Base-by-base conservation (phyloP, 2,888 invertebrate species). In the Andrena camellia region DNA sequence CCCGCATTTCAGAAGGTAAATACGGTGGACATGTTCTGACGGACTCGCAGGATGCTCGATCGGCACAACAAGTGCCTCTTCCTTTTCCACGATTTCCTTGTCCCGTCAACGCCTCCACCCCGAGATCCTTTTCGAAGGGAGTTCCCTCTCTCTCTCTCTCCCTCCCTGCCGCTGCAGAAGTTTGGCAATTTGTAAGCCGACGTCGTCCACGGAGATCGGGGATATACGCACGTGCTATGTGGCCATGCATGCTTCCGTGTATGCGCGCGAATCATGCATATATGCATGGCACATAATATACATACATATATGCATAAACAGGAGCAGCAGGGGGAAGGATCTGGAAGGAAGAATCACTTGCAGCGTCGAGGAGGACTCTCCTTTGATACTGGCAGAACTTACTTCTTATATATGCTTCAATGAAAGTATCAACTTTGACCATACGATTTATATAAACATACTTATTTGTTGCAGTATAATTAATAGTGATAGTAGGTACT, bases 151-250 rank as follows among this genome's bases (percentile, higher is more conserved):
- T 8, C 23, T 8, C 52, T 1, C 35, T 10, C 63, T 33, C 23
- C 23, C 31, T 33, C 23, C 13, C 64, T 26, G 0, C 42, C n/a
- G 33, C 42, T 74, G 83, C 86, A 89, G 85, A 89, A 89, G 86
- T 89, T 89, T 81, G 89, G 88, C 89, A 88, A 89, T 89, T 89
- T 89, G 86, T 89, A 89, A 89, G 84, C 89, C 72, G 71, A 50
- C 78, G 63, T 83, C 87, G 85, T 87, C 84, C 84, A 68, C 82
- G 71, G 69, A 78, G 81, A 81, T 81, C 78, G 82, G 63, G 79
- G 72, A 83, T 79, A 68, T 60, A 73, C 77, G 74, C 85, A 52
- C 86, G 77, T 73, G 73, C 72, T 80, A 69, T 78, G 80, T 67
- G 64, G 23, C 33, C 50, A 35, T 75, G 57, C 59, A 33, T 57